A percentile compares a stretch with the other conserved stretches of the same genome.
These are phyloP conservation scores for Propithecus coquereli DNA, from an alignment of 2,113 vertebrate species.

Conservation along the genomic window DNA sequence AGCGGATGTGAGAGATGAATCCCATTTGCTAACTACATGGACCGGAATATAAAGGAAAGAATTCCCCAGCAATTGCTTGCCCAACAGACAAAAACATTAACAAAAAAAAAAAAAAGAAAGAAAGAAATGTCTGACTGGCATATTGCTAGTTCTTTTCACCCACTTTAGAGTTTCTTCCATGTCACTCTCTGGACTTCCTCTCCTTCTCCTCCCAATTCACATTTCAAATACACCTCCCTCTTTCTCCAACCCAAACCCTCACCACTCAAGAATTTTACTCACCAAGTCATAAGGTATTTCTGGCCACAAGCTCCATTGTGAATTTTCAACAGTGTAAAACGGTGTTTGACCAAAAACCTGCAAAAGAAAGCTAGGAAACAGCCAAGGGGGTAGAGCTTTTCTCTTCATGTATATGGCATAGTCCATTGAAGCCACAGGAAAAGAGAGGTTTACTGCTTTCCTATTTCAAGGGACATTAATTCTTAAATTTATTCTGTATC, in stretches of 20 bases:
- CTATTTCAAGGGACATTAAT: not conserved
- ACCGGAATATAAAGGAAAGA: not conserved
- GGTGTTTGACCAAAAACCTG: slow-evolving; percentile 85
- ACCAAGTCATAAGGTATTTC: slow-evolving; percentile 78
- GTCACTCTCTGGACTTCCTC: not conserved
- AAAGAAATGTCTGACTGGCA: not conserved
- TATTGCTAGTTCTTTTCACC: fast-evolving
- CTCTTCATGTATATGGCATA: not conserved
- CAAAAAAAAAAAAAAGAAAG: too few species aligned
- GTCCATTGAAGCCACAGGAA: not conserved
- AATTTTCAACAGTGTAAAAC: slow-evolving; percentile 70
- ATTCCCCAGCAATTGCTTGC: not conserved
- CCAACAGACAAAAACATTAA: not conserved
- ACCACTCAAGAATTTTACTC: slow-evolving; percentile 40
- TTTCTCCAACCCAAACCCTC: not conserved
- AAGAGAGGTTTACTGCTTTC: not conserved
- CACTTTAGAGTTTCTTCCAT: not conserved
- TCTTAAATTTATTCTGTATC: not conserved
- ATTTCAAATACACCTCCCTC: not conserved
- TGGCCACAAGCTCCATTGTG: slow-evolving; percentile 82
- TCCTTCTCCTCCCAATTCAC: not conserved
- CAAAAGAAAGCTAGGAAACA: slow-evolving; percentile 17
- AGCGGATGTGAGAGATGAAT: not conserved
- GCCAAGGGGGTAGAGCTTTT: not conserved
- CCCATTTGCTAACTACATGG: not conserved